Base-by-base conservation (phyloP, 2,888 invertebrate genomes). In the Laspeyria flexula region DNA sequence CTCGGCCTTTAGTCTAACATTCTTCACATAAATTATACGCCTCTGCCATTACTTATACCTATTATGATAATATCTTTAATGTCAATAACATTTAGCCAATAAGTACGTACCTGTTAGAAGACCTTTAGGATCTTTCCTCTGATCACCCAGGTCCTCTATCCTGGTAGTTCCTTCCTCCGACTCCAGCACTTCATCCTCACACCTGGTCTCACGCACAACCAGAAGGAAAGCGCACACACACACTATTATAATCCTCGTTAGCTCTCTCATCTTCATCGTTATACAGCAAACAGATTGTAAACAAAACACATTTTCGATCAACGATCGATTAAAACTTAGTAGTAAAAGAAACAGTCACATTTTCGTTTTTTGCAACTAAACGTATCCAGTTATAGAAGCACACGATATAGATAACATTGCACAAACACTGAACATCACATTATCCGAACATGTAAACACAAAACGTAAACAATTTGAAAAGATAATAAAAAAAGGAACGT, bases 241-340 rank as follows among this genome's bases (percentile, higher is more conserved):
- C 75, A 90, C 81, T 73, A 88, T 67, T 58, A 77, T 76, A 80
- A 90, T 87, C 83, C 84, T 86, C 73, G 86, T 51, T 60, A 87
- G 75, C 80, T 81, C 85, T 73, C 85, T 85, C 92, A 92, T 92
- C 82, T 85, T 91, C 81, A 75, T 79, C 59, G 75, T 80, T 75
- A 75, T 72, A 73, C 67, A 68, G 73, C 72, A 67, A 63, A 67
- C 50, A 56, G 55, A 74, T 75, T 65, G 80, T 85, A 77, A 75
- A 61, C 56, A 56, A 59, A 60, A 46, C 64, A 81, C 88, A 89
- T 90, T 90, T 81, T 86, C 88, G 69, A 69, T 69, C 69, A 46
- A 10, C 57, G 69, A 68, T 68, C 72, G 72, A 75, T 66, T 60
- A 54, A 61, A 67, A 71, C 67, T 69, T 71, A 60, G 66, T 71